phyloP scores from a whole-genome alignment of 1,140 invertebrate species.

The Drosophila sturtevanti region DNA sequence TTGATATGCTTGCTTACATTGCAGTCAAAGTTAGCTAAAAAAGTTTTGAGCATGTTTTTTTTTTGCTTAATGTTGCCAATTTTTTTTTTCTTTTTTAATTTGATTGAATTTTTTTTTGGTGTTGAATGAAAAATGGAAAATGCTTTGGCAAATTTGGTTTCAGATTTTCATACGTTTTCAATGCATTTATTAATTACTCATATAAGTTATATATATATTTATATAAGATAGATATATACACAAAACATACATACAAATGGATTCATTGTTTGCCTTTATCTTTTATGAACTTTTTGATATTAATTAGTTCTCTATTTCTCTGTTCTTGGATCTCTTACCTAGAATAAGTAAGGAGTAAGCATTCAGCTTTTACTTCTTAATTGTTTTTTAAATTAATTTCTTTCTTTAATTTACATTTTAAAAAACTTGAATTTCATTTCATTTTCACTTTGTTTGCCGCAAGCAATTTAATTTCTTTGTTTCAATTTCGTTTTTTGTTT shows the following conservation, averaged over 20 bases:
- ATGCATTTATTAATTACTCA: constrained; percentile 78
- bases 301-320: not conserved
- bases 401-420: constrained; percentile 63
- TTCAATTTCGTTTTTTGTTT: constrained; percentile 51
- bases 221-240: constrained; percentile 64
- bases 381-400: constrained; percentile 10
- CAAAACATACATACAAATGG: constrained; percentile 76
- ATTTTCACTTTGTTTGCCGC: constrained; percentile 31
- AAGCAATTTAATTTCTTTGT: constrained; percentile 52
- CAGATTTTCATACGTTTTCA: constrained; percentile 50
- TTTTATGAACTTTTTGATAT: constrained; percentile 6
- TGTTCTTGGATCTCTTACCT: not conserved
- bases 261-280: constrained; percentile 41
- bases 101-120: not conserved
- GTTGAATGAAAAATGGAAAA: not conserved
- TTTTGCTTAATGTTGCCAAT: not conserved
- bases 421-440: constrained; percentile 50
- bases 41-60: constrained; percentile 13
- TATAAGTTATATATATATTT: constrained; percentile 54
- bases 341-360: constrained; percentile 9
- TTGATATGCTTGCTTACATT: constrained; percentile 30
- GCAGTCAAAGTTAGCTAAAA: constrained; percentile 32
- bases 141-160: constrained; percentile 1
- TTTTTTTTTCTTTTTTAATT: constrained; percentile 24
- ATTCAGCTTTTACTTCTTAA: constrained; percentile 1